phyloP scores from a whole-genome alignment of 1,140 invertebrate genomes.

The Hylaeus anthracinus region DNA sequence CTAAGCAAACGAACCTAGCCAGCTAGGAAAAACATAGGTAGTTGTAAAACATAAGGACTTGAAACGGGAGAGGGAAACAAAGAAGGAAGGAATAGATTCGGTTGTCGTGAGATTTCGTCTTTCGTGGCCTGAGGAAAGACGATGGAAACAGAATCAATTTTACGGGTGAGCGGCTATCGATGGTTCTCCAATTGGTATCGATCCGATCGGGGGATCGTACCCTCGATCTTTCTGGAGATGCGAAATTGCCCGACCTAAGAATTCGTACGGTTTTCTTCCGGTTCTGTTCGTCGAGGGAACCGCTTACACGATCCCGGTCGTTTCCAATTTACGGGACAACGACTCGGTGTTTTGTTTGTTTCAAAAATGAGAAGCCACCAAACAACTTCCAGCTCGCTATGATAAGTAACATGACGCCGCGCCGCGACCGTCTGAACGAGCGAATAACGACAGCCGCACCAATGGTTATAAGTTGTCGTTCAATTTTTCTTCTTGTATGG shows the following conservation, averaged over 20 bases:
- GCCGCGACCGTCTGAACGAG: conserved; percentile 46
- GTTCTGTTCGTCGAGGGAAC: conserved; percentile 47
- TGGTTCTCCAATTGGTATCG: conserved; percentile 64
- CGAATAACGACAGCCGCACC: conserved; percentile 55
- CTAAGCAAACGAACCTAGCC: no score
- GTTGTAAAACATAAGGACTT: no score
- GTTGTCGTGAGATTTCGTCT: conserved; percentile 75
- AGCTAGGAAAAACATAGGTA: no score
- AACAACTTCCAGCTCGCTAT: no score
- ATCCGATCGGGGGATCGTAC: conserved; percentile 49
- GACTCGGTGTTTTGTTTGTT: conserved; percentile 15
- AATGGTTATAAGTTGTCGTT: conserved; percentile 52
- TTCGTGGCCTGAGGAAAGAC: conserved; percentile 62
- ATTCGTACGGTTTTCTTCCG: conserved; percentile 46
- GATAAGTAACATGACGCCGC: not conserved
- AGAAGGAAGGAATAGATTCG: conserved; percentile 51
- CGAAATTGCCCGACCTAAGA: conserved; percentile 50
- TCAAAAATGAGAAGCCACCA: not conserved
- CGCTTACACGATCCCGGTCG: conserved; percentile 52
- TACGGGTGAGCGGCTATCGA: conserved; percentile 71
- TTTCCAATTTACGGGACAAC: conserved; percentile 58
- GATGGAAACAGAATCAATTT: conserved; percentile 73
- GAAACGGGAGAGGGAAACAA: not conserved
- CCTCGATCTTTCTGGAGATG: conserved; percentile 28
- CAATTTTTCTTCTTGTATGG: no score